These are phyloP conservation scores for Tragelaphus buxtoni DNA, from an alignment of 2,113 vertebrate genomes.

Conservation along the genomic window DNA sequence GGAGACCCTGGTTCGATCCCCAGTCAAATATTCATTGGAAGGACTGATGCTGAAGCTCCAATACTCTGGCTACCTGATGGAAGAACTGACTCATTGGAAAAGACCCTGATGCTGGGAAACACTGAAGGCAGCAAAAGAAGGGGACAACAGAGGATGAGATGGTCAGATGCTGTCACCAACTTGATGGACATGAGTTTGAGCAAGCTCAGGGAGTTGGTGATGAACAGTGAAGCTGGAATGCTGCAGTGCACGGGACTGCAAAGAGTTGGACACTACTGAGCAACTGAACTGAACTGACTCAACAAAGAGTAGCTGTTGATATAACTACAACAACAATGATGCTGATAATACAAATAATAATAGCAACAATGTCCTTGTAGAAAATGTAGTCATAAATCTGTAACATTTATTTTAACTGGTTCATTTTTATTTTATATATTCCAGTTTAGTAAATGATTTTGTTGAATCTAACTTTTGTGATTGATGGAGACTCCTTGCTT, in stretches of 20 bases:
- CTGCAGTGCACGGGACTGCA: neutral
- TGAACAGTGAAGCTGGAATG: neutral
- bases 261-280: neutral
- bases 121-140: neutral
- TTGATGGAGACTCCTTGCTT: conserved; percentile 70
- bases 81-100: neutral
- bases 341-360: neutral
- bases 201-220: neutral
- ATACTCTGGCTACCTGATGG: neutral
- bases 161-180: neutral
- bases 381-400: neutral
- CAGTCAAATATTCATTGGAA: neutral
- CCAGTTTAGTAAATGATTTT: conserved; percentile 65
- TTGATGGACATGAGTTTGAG: neutral
- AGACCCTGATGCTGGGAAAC: neutral
- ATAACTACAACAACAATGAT: neutral
- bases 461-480: conserved; percentile 63
- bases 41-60: neutral
- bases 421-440: conserved; percentile 44
- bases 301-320: neutral
- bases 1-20: neutral
- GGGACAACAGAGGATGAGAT: neutral
- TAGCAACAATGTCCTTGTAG: neutral
- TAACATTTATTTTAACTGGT: neutral
- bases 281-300: neutral